Conservation (phyloP, 2,888 invertebrate species). For the Drosophila longiperda region DNA sequence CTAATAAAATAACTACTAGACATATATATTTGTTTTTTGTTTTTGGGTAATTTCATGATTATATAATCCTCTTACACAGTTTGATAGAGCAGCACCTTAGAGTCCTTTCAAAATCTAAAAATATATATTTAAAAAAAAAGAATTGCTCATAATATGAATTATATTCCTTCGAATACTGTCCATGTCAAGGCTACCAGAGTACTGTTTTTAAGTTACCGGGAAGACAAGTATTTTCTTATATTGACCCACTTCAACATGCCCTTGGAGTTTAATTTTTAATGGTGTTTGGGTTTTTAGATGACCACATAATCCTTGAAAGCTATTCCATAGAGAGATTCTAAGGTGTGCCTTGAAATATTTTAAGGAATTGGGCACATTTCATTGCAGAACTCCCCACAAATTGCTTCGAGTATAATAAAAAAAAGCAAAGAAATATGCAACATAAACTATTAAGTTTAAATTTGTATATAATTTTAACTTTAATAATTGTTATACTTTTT, state of each 20-base stretch:
- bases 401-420: not conserved
- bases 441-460: not conserved
- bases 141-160: not conserved
- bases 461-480: not conserved
- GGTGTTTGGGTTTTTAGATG: not conserved
- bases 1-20: constrained; percentile 52
- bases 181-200: not conserved
- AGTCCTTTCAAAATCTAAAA: not conserved
- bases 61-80: not conserved
- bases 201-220: not conserved
- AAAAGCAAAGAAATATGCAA: not conserved
- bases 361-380: not conserved
- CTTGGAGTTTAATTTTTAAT: not conserved
- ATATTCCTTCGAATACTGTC: not conserved
- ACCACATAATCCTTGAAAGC: not conserved
- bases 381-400: not conserved
- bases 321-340: not conserved
- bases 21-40: not conserved
- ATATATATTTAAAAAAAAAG: not conserved
- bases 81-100: not conserved
- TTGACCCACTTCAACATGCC: not conserved
- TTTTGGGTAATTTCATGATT: not conserved
- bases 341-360: not conserved
- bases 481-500: not conserved
- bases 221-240: not conserved